Evolutionary conservation across 2,888 invertebrate genomes (phyloP), one percentile per base, ranked within the genome.

Genomic region (Athalia circularis): DNA sequence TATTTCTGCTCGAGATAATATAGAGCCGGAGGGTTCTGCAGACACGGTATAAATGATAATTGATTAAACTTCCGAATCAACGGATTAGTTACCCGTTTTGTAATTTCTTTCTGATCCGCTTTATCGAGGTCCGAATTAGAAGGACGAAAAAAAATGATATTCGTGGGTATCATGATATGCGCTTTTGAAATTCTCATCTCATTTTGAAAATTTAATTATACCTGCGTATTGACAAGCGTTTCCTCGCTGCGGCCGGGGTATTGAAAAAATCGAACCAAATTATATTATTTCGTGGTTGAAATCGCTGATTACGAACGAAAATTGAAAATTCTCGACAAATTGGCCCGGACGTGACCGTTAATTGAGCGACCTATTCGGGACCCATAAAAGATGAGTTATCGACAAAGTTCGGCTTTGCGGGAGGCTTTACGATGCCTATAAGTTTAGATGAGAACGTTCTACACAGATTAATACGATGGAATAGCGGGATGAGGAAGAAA

Each of bases 351-450:
- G 72, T 72, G 57, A 72, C 59, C 52, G 59, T 45, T 59, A n/a
- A 72, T 47, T 59, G 59, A 57, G 13, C 45, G 57, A 59, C 59
- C 59, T 59, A 72, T 72, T 59, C 72, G 59, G 45, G 47, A 72
- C 13, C 59, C 57, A 45, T 72, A 57, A 72, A 72, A 72, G n/a
- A 72, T 72, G 72, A 72, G 45, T 72, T 72, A 72, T 72, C 50
- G 70, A 57, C 9, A 47, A 57, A 15, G 29, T 70, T 70, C n/a
- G 43, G 45, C 45, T 13, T 70, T 57, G 43, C 57, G 57, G 57
- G 43, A 29, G 43, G 45, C 45, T 13, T 70, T 57, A 57, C 57
- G 70, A 47, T 59, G 47, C 57, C 70, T 13, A 13, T 48, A 72
- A 72, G 45, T 47, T 72, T 15, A 5, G 47, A 59, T 72, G 45